Percentiles rank a stretch among this genome's conserved stretches.
Conservation (phyloP, 2,797 vertebrate genomes). For the Eulemur rubriventer region DNA sequence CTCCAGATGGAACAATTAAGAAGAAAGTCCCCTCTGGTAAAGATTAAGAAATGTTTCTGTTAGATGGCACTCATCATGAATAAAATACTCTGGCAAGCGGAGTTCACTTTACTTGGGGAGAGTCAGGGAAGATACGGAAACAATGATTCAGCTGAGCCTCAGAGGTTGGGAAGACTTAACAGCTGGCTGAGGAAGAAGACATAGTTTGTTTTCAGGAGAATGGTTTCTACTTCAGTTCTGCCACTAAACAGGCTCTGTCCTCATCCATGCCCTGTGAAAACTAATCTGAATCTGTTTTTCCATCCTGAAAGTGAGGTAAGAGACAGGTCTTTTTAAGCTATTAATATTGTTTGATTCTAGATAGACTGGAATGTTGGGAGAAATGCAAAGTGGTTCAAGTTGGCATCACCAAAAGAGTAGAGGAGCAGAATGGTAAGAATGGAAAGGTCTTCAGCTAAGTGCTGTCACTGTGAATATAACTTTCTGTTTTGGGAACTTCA, state of each 20-base stretch:
- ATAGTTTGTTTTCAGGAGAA: not conserved
- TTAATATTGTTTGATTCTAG: not conserved
- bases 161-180: not conserved
- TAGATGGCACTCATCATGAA: not conserved
- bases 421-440: not conserved
- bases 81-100: not conserved
- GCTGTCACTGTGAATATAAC: too few species aligned
- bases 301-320: not conserved
- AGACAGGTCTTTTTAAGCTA: not conserved
- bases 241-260: not conserved
- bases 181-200: not conserved
- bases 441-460: not conserved
- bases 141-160: not conserved
- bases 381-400: not conserved
- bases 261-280: not conserved
- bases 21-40: slow-evolving; percentile 3
- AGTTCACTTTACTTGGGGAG: not conserved
- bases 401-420: not conserved
- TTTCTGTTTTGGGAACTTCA: too few species aligned
- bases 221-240: not conserved
- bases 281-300: not conserved
- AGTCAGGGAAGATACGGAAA: not conserved
- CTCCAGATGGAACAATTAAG: not conserved
- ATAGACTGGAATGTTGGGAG: not conserved
- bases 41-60: not conserved